Evolutionary conservation across 2,888 invertebrate genomes (phyloP), one percentile per base, ranked within the genome.

Genomic region (Ophion obscuratus): DNA sequence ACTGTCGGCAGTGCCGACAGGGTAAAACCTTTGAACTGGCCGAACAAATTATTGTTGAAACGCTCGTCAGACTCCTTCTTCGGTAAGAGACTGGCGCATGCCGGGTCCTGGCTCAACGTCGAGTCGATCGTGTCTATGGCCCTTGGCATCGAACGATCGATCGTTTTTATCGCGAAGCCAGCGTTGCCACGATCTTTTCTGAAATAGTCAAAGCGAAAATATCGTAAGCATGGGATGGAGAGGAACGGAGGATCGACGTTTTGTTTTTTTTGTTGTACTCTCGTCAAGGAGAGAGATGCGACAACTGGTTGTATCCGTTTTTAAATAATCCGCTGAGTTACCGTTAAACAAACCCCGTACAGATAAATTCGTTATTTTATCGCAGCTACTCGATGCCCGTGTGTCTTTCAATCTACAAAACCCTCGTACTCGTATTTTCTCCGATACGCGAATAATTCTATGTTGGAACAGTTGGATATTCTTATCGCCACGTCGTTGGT

Each of bases 21-120:
- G 0, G 97, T 96, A 94, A 98, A 98, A 0, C 98, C 98, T 94
- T 97, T 97, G 94, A 97, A 98, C 91, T 97, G 97, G 0, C 98
- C 98, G 93, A 97, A 97, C 94, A 98, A 96, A 90, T 96, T 96
- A 89, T 95, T 95, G 89, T 94, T 92, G 89, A 94, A 95, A 94
- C 53, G 95, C 92, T 68, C 95, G 86, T 93, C 93, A 17, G 89
- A 83, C 36, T 92, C 92, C 62, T 90, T 85, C 84, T 94, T 94
- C 47, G 94, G 93, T 66, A 94, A 88, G 4, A 94, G 88, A 87
- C 94, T 94, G 59, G 93, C 93, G 79, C 93, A 93, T 20, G 94
- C 94, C 53, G 94, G 93, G 87, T 94, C 94, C 87, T 93, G 93
- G 79, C 91, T 92, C 68, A 93, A 87, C 64, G 91, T 92, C 82